These are phyloP conservation scores for Lycocorax pyrrhopterus DNA, from an alignment of 2,113 vertebrate genomes.

Conservation along the genomic window DNA sequence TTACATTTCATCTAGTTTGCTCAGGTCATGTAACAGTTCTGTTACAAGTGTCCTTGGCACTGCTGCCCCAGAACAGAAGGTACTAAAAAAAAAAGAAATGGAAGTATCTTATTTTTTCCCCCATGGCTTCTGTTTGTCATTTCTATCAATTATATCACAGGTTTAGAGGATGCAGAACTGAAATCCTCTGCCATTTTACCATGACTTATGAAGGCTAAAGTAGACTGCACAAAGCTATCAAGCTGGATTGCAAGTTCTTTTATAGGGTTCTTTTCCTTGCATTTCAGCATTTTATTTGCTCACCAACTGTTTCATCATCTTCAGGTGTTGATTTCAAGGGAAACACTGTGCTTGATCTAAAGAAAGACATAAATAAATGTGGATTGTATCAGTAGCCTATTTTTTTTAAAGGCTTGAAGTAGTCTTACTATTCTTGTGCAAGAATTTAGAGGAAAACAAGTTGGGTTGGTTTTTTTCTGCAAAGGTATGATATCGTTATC, in stretches of 20 bases:
- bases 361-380: not conserved
- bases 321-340: not conserved
- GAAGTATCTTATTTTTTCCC: not conserved
- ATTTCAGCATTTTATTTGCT: slow-evolving; percentile 30
- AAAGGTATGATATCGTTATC: not conserved
- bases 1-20: not conserved
- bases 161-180: not conserved
- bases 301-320: not conserved
- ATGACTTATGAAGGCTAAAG: not conserved
- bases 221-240: not conserved
- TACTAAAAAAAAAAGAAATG: not conserved
- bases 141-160: not conserved
- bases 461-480: not conserved
- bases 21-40: not conserved
- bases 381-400: not conserved
- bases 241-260: slow-evolving; percentile 8
- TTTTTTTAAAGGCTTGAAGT: not conserved
- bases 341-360: not conserved
- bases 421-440: not conserved
- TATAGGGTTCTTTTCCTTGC: not conserved
- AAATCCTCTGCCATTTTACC: not conserved
- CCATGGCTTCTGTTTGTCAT: not conserved
- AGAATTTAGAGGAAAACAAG: not conserved
- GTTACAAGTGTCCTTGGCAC: not conserved
- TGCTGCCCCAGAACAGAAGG: not conserved